Percentiles rank a stretch among this genome's conserved stretches.
Evolutionary conservation across 2,888 invertebrate species (phyloP).

Genomic region (Desoria tigrina): DNA sequence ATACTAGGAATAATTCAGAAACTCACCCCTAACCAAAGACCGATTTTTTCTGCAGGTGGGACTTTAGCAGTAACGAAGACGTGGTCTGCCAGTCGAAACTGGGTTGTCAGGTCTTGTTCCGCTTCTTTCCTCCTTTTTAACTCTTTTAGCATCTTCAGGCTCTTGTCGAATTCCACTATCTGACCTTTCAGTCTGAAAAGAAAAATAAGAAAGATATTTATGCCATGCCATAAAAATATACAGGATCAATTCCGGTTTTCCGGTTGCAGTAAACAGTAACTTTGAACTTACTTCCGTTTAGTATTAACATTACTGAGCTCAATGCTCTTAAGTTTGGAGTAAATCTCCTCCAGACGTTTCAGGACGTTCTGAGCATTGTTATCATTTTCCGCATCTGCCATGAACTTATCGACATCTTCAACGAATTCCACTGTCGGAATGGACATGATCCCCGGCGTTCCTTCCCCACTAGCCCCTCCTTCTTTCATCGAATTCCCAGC

Average conservation of each 20-base stretch:
- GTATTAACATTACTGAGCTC: slow-evolving; percentile 87
- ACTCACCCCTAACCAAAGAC: slow-evolving; percentile 66
- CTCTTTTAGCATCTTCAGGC: slow-evolving; percentile 87
- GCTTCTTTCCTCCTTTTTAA: slow-evolving; percentile 75
- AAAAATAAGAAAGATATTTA: neutral
- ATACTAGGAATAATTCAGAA: neutral
- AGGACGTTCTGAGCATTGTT: slow-evolving; percentile 82
- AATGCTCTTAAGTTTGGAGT: slow-evolving; percentile 96
- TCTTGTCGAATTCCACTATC: slow-evolving; percentile 90
- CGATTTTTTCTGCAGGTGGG: slow-evolving; percentile 84
- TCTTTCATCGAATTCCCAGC: neutral
- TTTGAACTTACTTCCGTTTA: slow-evolving; percentile 65
- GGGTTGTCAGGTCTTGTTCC: slow-evolving; percentile 72
- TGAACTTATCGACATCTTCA: slow-evolving; percentile 92
- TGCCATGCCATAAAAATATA: too few relatives aligned
- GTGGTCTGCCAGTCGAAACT: slow-evolving; percentile 90
- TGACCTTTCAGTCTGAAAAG: slow-evolving; percentile 72
- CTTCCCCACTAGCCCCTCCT: neutral
- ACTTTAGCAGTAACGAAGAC: slow-evolving; percentile 82
- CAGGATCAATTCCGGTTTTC: too few relatives aligned
- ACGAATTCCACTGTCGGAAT: slow-evolving; percentile 51
- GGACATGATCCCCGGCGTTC: slow-evolving; percentile 18
- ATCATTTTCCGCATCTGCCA: slow-evolving; percentile 78
- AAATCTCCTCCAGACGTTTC: slow-evolving; percentile 84
- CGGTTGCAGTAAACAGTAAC: neutral